These are phyloP conservation scores for Cheilosia vulpina DNA, from an alignment of 2,888 invertebrate genomes.

Conservation along the genomic window DNA sequence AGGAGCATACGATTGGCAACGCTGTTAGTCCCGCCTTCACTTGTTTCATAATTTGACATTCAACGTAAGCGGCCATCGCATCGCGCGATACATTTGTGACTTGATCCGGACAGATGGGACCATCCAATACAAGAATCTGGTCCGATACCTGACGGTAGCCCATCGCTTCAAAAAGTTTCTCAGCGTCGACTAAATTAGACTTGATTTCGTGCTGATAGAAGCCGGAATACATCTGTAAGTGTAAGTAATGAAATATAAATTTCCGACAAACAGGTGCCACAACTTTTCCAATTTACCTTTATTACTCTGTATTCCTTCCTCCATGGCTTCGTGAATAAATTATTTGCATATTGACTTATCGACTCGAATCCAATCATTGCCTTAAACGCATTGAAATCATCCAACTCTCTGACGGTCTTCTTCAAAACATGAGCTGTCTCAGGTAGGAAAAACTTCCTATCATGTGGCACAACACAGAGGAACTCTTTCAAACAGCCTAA, in stretches of 20 bases:
- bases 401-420: conserved; percentile 88
- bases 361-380: conserved; percentile 93
- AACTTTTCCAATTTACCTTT: conserved; percentile 85
- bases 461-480: conserved; percentile 90
- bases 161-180: conserved; percentile 91
- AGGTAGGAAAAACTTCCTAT: conserved; percentile 90
- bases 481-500: conserved; percentile 91
- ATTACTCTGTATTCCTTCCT: conserved; percentile 92
- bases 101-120: conserved; percentile 92
- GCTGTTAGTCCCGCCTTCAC: conserved; percentile 90
- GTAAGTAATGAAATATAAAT: conserved; percentile 47
- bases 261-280: neutral
- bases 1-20: conserved; percentile 85
- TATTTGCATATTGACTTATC: conserved; percentile 93
- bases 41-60: conserved; percentile 91
- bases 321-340: conserved; percentile 94
- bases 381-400: conserved; percentile 91
- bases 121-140: conserved; percentile 86
- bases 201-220: conserved; percentile 95
- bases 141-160: conserved; percentile 88
- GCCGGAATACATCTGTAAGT: conserved; percentile 90
- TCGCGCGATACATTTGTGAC: conserved; percentile 92
- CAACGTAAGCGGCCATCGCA: conserved; percentile 93
- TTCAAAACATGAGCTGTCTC: conserved; percentile 91
- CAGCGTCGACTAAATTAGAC: conserved; percentile 90